These are phyloP conservation scores for Platyscapa corneri DNA, from an alignment of 1,140 invertebrate species.

Conservation along the genomic window DNA sequence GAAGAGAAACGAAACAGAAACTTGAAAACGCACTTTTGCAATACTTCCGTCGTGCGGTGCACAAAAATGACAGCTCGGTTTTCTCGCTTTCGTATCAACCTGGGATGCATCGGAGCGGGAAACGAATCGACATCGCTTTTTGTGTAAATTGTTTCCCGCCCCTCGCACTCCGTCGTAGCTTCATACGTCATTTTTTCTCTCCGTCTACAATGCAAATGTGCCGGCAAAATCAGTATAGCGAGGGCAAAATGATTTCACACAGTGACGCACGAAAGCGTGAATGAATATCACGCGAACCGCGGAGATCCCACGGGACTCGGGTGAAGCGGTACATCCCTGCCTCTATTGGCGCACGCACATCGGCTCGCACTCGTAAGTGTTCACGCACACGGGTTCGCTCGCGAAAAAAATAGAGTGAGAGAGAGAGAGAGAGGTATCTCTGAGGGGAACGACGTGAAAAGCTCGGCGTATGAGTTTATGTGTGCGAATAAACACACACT, in stretches of 20 bases:
- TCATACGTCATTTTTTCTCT: not conserved
- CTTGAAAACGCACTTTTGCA: not conserved
- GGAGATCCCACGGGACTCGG: too few species aligned
- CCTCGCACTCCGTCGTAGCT: not conserved
- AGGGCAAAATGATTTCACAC: constrained; percentile 33
- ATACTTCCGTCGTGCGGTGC: not conserved
- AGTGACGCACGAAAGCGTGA: not conserved
- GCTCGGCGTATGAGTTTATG: too few species aligned
- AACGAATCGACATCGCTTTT: constrained; percentile 29
- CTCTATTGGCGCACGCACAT: too few species aligned
- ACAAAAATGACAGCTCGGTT: constrained; percentile 15
- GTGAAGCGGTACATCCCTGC: too few species aligned
- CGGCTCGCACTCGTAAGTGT: too few species aligned
- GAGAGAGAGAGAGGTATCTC: too few species aligned
- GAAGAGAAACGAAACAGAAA: not conserved
- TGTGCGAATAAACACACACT: not conserved
- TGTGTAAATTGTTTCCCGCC: constrained; percentile 26
- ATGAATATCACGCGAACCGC: not conserved
- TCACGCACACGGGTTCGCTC: too few species aligned
- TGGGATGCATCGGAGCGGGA: not conserved
- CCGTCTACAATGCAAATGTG: constrained; percentile 8
- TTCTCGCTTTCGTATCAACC: not conserved
- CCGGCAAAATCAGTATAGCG: constrained; percentile 30
- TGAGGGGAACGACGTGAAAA: not conserved
- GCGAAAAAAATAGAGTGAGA: too few species aligned